Evolutionary conservation across 2,113 vertebrate genomes (phyloP).

Genomic region (Eulemur macaco): DNA sequence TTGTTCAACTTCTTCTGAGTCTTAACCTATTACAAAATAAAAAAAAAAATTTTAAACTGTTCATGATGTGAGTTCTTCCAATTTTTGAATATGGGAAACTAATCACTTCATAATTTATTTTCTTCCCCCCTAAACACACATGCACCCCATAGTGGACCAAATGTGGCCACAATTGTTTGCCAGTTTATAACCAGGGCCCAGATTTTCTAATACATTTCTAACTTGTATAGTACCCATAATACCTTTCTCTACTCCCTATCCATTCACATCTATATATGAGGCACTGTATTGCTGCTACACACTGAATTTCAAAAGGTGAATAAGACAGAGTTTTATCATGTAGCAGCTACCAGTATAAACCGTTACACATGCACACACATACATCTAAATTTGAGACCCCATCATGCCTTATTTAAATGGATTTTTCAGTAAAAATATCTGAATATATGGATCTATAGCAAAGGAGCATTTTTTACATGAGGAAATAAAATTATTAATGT

Average conservation of each 20-base stretch:
- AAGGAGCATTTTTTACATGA: background rate
- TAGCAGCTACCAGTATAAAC: background rate
- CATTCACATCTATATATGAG: background rate
- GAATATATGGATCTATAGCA: background rate
- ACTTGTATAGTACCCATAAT: background rate
- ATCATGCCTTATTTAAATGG: background rate
- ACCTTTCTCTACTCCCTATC: background rate
- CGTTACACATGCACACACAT: background rate
- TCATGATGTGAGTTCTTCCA: background rate
- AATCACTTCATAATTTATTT: background rate
- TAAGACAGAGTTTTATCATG: background rate
- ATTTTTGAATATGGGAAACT: background rate
- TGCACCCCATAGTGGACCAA: background rate
- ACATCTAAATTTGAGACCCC: background rate
- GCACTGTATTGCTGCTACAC: background rate
- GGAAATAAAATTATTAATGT: background rate
- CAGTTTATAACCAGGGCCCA: background rate
- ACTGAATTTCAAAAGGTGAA: background rate
- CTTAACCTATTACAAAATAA: background rate
- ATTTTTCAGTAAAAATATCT: background rate
- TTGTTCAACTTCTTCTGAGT: background rate
- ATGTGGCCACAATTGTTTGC: background rate
- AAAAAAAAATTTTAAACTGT: background rate
- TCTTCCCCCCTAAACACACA: background rate
- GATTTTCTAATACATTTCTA: background rate